A percentile compares a stretch with the other conserved stretches of the same genome.
These are phyloP conservation scores for Ecdyonurus torrentis DNA, from an alignment of 2,888 invertebrate species.

Conservation along the genomic window DNA sequence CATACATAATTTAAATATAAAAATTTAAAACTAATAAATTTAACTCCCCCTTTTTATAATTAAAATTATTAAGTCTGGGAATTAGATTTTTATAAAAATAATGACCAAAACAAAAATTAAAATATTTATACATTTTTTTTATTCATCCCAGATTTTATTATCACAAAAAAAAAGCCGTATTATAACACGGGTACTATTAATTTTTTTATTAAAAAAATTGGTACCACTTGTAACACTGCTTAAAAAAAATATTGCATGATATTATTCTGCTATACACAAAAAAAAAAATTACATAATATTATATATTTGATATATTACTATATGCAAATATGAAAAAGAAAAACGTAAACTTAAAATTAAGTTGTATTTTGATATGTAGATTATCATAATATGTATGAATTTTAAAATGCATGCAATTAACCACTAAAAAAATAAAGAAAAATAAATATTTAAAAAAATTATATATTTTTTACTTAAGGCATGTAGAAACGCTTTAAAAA, in stretches of 20 bases:
- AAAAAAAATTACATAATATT: not conserved
- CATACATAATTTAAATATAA: no score
- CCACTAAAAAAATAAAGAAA: not conserved
- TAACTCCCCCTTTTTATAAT: no score
- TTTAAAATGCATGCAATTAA: not conserved
- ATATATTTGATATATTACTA: no score
- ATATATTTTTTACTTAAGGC: constrained; percentile 7
- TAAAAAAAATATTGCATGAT: constrained; percentile 5
- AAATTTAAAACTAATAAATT: no score
- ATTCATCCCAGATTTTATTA: not conserved
- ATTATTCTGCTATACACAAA: not conserved
- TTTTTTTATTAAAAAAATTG: not conserved
- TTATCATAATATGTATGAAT: not conserved
- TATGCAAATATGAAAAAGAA: no score
- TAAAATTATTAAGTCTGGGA: no score
- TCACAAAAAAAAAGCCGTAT: not conserved
- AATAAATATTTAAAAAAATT: constrained; percentile 2
- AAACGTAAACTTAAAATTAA: no score
- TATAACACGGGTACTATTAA: not conserved
- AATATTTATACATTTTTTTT: constrained; percentile 7
- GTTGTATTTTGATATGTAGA: not conserved
- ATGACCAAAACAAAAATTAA: constrained; percentile 6
- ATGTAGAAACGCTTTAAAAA: constrained; percentile 10
- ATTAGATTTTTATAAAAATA: constrained; percentile 4
- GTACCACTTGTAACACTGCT: not conserved